Evolutionary conservation across 2,888 invertebrate species (phyloP), one percentile per base, ranked within the genome.

Genomic region (Keiferia lycopersicella): DNA sequence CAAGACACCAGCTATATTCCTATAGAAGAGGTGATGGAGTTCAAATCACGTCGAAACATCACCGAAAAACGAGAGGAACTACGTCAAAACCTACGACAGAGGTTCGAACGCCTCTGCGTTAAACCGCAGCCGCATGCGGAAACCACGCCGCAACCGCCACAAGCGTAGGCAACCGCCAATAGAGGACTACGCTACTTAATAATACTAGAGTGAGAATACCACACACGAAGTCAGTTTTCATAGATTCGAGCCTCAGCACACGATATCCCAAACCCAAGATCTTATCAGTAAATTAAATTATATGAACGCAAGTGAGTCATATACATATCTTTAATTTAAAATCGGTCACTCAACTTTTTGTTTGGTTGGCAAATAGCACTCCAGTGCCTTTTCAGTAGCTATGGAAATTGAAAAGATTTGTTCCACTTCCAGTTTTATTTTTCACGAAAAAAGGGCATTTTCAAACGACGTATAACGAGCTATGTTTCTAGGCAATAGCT

Each of bases 11-110:
- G 95, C 90, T 95, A 95, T 92, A 97, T 98, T 92, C 96, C 97
- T 71, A 94, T 95, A 74, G 97, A 97, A 87, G 98, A 97, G 84
- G 95, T 98, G 71, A 93, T 95, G 88, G 96, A 96, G 88, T 98
- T 97, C 86, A 95, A 96, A 91, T 95, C 95, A 71, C 95, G 96
- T 80, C 94, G 94, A 81, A 95, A 95, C 83, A 94, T 96, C 76
- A 94, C 94, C 67, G 95, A 96, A 79, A 94, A 96, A 88, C 94
- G 98, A 72, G 94, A 95, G 78, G 95, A 97, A 86, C 89, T 98
- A 76, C 93, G 98, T 64, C 95, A 96, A 84, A 96, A 94, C 65
- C 91, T 98, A 67, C 95, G 95, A 79, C 94, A 95, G 82, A 95
- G 96, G 82, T 98, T 98, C 81, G 96, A 95, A 70, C 94, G 96